Conservation (phyloP, 30 jellyfish, hydroid and myxozoan genomes). For the Turritopsis rubra region DNA sequence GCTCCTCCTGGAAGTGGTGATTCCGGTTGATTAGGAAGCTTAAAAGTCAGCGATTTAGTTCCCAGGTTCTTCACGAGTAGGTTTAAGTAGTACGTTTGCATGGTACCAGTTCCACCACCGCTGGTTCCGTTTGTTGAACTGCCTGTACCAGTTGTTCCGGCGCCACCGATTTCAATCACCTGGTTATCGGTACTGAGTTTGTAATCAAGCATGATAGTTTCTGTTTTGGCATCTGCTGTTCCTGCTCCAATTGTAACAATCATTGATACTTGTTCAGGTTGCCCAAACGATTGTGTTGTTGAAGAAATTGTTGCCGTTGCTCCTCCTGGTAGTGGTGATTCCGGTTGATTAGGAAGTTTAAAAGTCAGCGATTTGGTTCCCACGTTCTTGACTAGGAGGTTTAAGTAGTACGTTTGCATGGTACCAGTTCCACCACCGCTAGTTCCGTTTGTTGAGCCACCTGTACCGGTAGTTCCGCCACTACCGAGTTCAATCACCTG, state of each 20-base stretch:
- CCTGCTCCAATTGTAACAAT: slow-evolving; percentile 15
- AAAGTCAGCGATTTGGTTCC: neutral
- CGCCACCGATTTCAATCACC: neutral
- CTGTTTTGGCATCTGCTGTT: slow-evolving; percentile 13
- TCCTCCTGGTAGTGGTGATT: neutral
- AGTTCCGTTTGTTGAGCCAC: too few species aligned
- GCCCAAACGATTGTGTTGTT: slow-evolving; percentile 3
- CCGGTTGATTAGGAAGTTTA: neutral
- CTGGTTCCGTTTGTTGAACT: neutral
- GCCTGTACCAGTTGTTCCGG: too few species aligned
- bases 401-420: slow-evolving; percentile 19
- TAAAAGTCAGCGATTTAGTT: slow-evolving; percentile 15
- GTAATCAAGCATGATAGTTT: neutral
- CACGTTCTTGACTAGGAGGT: neutral
- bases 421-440: slow-evolving; percentile 4
- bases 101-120: neutral
- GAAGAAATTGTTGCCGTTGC: neutral
- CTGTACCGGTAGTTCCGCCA: neutral
- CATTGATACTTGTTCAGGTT: neutral
- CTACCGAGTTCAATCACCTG: neutral
- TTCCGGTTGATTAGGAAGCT: neutral
- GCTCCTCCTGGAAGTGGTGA: neutral
- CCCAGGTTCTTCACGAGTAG: slow-evolving; percentile 2
- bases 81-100: slow-evolving; percentile 15
- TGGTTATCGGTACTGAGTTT: neutral